phyloP scores from a whole-genome alignment of 1,140 invertebrate genomes.

The Probaryconus sp. region DNA sequence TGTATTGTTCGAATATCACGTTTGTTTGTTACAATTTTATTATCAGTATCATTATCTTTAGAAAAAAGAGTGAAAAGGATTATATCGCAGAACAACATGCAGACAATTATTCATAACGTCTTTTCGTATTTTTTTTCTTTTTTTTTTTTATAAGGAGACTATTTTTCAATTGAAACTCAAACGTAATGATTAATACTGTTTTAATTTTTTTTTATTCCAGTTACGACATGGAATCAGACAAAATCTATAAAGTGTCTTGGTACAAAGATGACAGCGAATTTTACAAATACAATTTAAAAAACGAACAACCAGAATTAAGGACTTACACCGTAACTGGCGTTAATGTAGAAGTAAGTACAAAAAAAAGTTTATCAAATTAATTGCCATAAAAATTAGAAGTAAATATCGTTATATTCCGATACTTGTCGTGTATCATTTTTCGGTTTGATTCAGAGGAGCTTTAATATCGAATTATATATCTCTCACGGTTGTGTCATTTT shows the following conservation, averaged over 20 bases:
- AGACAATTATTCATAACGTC: too few species aligned
- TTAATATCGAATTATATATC: conserved; percentile 23
- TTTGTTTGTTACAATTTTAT: too few species aligned
- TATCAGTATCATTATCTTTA: too few species aligned
- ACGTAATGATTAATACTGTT: conserved; percentile 1
- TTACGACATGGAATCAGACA: conserved; percentile 80
- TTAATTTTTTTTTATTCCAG: conserved; percentile 65
- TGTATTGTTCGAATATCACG: too few species aligned
- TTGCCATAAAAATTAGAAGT: background rate
- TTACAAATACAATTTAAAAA: conserved; percentile 86
- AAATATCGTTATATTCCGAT: background rate
- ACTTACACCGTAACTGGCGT: conserved; percentile 85
- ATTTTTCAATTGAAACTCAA: background rate
- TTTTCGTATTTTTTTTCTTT: background rate
- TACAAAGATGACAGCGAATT: conserved; percentile 94
- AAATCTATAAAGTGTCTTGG: conserved; percentile 90
- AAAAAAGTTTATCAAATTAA: background rate
- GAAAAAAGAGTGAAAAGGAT: background rate
- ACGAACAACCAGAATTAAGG: conserved; percentile 80
- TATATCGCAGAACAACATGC: too few species aligned
- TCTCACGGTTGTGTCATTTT: conserved; percentile 20
- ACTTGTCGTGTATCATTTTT: background rate
- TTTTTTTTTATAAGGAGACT: conserved; percentile 1
- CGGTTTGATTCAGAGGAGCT: conserved; percentile 1
- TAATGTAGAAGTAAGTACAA: conserved; percentile 87